Conservation (phyloP, 2,113 vertebrate species). For the Macaca fascicularis region T2T-MFA8v1.1 NC_088386.1:7359001-7359500, state of each 20-base stretch:
- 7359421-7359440: not conserved
- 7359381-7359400: not conserved
- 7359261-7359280: not conserved
- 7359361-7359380: not conserved
- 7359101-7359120: not conserved
- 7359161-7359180: not conserved
- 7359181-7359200: not conserved
- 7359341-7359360: not conserved
- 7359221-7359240: not conserved
- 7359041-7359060: not conserved
- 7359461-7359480: not conserved
- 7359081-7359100: not conserved
- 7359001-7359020: not conserved
- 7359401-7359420: not conserved
- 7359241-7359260: not conserved
- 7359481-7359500: not conserved
- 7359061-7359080: not conserved
- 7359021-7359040: not conserved
- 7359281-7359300: not conserved
- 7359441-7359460: not conserved
- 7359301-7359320: no score
- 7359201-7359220: not conserved
- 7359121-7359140: not conserved
- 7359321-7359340: not conserved
- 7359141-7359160: not conserved